These are phyloP conservation scores for Oxygymnocypris stewartii DNA, from an alignment of 2,113 vertebrate species.

Conservation along the genomic window DNA sequence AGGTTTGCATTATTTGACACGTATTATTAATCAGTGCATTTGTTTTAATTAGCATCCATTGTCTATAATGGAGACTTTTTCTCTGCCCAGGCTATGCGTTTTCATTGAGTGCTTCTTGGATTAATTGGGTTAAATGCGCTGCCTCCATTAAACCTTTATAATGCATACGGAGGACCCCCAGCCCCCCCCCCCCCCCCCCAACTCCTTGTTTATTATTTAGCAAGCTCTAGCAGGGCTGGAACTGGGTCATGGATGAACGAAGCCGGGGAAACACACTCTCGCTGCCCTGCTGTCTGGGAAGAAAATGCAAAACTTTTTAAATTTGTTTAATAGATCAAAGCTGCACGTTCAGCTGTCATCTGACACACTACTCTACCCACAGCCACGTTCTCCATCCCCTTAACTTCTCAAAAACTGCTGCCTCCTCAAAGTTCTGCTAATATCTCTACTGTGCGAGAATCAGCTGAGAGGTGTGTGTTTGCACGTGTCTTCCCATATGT, in stretches of 20 bases:
- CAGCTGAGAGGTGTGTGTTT: constrained; percentile 28
- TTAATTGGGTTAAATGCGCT: constrained; percentile 59
- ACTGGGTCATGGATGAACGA: constrained; percentile 46
- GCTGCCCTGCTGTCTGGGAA: constrained; percentile 35
- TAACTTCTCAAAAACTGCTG: constrained; percentile 58
- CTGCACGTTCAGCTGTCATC: constrained; percentile 56
- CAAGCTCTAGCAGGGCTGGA: constrained; percentile 42
- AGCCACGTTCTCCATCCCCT: constrained; percentile 46
- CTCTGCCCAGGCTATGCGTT: constrained; percentile 20
- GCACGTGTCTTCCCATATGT: constrained; percentile 35
- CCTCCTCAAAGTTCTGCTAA: constrained; percentile 58
- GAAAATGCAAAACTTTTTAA: constrained; percentile 62
- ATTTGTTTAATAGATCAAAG: constrained; percentile 70
- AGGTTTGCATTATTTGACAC: too few relatives aligned
- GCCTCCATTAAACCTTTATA: constrained; percentile 56
- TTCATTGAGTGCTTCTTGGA: constrained; percentile 42
- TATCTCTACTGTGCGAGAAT: constrained; percentile 26
- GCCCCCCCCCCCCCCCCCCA: constrained; percentile 50
- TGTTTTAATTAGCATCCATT: constrained; percentile 17
- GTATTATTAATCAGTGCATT: too few relatives aligned
- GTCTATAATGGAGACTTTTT: constrained; percentile 33
- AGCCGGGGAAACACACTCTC: constrained; percentile 16
- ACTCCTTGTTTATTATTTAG: constrained; percentile 63
- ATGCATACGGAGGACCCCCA: constrained; percentile 40
- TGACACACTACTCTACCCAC: constrained; percentile 51